Base-by-base conservation (phyloP, 2,888 invertebrate species). In the Cyclophora punctaria region DNA sequence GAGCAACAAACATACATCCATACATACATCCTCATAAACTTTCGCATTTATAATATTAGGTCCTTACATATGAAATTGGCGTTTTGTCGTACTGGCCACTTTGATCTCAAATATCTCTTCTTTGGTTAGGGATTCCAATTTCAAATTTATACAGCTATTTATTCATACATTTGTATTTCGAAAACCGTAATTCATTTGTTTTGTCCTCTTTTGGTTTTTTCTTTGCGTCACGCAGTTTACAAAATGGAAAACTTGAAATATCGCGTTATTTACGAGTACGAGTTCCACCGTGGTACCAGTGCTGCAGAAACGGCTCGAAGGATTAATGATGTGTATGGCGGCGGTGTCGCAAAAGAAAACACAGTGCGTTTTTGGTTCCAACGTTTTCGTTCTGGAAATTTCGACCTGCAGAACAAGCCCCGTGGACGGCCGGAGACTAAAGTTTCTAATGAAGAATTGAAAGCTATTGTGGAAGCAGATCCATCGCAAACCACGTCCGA, bases 281-380 rank as follows among this genome's bases (percentile, higher is more conserved):
- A 57, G 54, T 57, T 49, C 52, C 47, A 52, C 49, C 53, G 47
- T 54, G 52, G 58, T 55, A 57, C 54, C 53, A 58, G 55, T 47
- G 58, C 57, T 57, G 55, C 57, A 52, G 49, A 57, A 60, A 63
- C 52, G 48, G 49, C 53, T 57, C 53, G 56, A 59, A 63, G 52
- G 49, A 51, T 55, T 58, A 56, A 58, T 51, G 45, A 57, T 58
- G 51, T 57, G 51, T 58, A 52, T 47, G 53, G 53, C 44, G 49
- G 40, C 41, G 42, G 45, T 53, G 35, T 44, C 42, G 52, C 41
- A 50, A 56, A 56, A 55, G 55, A 59, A 57, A 57, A 48, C 51
- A 53, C 49, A 35, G 52, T 57, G 51, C 52, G 55, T 47, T 59
- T 57, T 58, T 54, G 52, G 55, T 52, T 58, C 49, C 49, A 54